Base-by-base conservation (phyloP, 2,888 invertebrate genomes). In the Leptinotarsa rubiginosa region DNA sequence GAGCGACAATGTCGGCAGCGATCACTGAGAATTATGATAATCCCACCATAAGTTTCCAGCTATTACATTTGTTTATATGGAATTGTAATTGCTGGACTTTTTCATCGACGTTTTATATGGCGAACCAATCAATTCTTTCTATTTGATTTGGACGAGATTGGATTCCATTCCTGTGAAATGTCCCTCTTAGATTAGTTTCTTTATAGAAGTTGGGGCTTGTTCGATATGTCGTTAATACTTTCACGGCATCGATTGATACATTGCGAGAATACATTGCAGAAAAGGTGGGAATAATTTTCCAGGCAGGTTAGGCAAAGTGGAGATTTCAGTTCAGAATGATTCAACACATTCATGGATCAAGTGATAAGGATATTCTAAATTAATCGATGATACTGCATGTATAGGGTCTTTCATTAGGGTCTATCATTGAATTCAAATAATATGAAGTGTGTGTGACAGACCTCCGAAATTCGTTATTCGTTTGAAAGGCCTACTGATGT, bases 111-210 rank as follows among this genome's bases (percentile, higher is more conserved):
- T 52, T 72, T 31, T 73, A 69, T 65, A 65, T 16, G 47, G 56
- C 12, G n/a, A 49, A 22, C 54, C 65, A 70, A 50, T 50, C 67
- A 66, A 74, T 74, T 66, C 64, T 66, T 66, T 62, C 18, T 22
- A 31, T 74, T 66, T 70, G 67, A 74, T 70, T 74, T 70, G 67
- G 67, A 74, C 64, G 47, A 74, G 70, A 74, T 74, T 68, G 66
- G 59, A 54, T 74, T 47, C 70, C 54, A 72, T 67, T 72, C 66
- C 59, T 20, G 41, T 52, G 65, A 65, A 50, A 52, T 70, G 52
- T 20, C 41, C n/a, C 49, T 64, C n/a, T 62, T n/a, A n/a, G 62
- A 62, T 31, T 31, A n/a, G n/a, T 31, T 41, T 62, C 31, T 41
- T 62, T 31, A 16, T 12, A 7, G 25, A 4, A n/a, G 15, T 10